Conservation (phyloP, 2,113 vertebrate species). For the Calyptomena viridis region DNA sequence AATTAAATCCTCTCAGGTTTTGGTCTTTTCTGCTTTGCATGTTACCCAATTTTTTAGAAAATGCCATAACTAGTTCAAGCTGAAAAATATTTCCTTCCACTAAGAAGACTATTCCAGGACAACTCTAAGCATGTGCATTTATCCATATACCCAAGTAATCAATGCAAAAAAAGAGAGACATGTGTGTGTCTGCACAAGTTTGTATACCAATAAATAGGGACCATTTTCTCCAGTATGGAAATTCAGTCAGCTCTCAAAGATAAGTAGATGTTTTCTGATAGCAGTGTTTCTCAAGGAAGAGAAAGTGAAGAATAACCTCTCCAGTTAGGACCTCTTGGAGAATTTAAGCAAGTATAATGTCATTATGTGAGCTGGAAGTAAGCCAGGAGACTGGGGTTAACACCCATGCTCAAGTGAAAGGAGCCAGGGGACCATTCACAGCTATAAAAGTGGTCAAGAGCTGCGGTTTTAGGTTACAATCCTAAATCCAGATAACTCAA, state of each 20-base stretch:
- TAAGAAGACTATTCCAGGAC: not conserved
- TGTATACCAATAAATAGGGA: not conserved
- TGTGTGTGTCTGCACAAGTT: not conserved
- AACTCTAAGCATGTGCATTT: not conserved
- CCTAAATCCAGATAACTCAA: constrained; percentile 29
- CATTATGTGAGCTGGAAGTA: not conserved
- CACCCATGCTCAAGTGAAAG: constrained; percentile 20
- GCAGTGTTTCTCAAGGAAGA: not conserved
- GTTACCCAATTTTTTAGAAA: not conserved
- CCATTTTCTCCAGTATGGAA: not conserved
- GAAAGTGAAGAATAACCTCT: constrained; percentile 24
- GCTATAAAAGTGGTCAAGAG: constrained; percentile 34
- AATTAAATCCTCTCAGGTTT: not conserved
- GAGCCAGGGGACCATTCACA: constrained; percentile 24
- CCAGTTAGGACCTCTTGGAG: not conserved
- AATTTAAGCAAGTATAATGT: not conserved
- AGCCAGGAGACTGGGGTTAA: constrained; percentile 37
- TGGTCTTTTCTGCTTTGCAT: not conserved
- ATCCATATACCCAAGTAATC: not conserved
- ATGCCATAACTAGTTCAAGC: not conserved
- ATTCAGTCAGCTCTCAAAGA: not conserved
- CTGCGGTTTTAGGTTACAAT: constrained; percentile 39
- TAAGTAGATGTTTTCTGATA: not conserved
- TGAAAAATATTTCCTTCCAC: not conserved
- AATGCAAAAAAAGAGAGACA: not conserved